phyloP scores from a whole-genome alignment of 2,888 invertebrate genomes.

The Microplitis deprimator region DNA sequence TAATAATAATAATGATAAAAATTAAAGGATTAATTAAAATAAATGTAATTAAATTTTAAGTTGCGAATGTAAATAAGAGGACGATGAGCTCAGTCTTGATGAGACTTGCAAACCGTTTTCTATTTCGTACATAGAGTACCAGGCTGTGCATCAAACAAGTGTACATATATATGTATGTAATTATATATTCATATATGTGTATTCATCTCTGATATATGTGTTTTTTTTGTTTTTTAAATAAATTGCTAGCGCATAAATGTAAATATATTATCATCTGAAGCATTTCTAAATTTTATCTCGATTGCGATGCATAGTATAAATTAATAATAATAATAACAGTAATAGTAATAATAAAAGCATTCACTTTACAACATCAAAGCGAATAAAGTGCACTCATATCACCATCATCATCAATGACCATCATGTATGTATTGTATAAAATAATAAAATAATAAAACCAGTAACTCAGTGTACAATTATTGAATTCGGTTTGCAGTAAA shows the following conservation, averaged over 20 bases:
- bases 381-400: constrained; percentile 34
- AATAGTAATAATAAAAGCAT: constrained; percentile 30
- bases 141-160: constrained; percentile 1
- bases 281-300: constrained; percentile 9
- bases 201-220: not conserved
- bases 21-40: not conserved
- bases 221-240: not conserved
- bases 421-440: not conserved
- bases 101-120: constrained; percentile 40
- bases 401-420: constrained; percentile 21
- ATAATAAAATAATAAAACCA: constrained; percentile 7
- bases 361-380: constrained; percentile 39
- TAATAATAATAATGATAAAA: too few species aligned
- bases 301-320: constrained; percentile 1
- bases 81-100: constrained; percentile 3
- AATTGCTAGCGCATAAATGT: constrained; percentile 3
- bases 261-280: constrained; percentile 11
- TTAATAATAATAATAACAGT: constrained; percentile 2
- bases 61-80: constrained; percentile 23
- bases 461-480: constrained; percentile 28
- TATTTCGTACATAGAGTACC: constrained; percentile 10
- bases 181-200: not conserved
- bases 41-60: constrained; percentile 23
- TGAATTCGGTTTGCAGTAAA: constrained; percentile 41
- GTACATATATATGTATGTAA: not conserved